Base-by-base conservation (phyloP, 2,113 vertebrate species). In the Pipa parva region DNA sequence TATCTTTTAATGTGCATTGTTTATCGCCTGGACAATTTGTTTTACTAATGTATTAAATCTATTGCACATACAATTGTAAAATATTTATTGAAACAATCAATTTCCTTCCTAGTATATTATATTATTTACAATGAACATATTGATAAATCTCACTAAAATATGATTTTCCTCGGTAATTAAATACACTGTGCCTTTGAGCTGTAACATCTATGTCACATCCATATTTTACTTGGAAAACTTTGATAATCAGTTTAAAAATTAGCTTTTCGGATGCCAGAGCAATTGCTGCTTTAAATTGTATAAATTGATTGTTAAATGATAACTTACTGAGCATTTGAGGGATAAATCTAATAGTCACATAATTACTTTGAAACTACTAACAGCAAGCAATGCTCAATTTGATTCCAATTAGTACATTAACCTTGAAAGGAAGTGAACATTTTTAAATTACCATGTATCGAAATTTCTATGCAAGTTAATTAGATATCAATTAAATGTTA, bases 301-400 rank as follows among this genome's bases (percentile, higher is more conserved):
- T 82, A 77, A 85, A 72, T 81, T 78, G 77, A 84, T 75, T 81
- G 75, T 83, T 81, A 75, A 80, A 75, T 77, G 59, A 81, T 72
- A 84, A 84, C 51, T 81, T 82, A 79, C 63, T 78, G 72, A 84
- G 59, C 67, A 83, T 83, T 84, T 83, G 77, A 76, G 77, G 85
- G 76, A 80, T 86, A 82, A 83, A 83, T 81, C 76, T 81, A 85
- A 85, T 83, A 79, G 71, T 77, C 77, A 75, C 78, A 76, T 84
- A 87, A 87, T 88, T 88, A 87, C 76, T 75, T 81, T 67, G 77
- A 81, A 89, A 86, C 83, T 83, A 83, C 73, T 82, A n/a, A 82
- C 85, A 81, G 79, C 75, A 88, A 85, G 79, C 76, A 83, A 83
- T 83, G 75, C 72, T 73, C 81, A 84, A 83, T 84, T 85, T 84